Percentiles rank a stretch among this genome's conserved stretches.
Conservation (phyloP, 64 coral and sea anemone genomes). For the Montipora sp. region DNA sequence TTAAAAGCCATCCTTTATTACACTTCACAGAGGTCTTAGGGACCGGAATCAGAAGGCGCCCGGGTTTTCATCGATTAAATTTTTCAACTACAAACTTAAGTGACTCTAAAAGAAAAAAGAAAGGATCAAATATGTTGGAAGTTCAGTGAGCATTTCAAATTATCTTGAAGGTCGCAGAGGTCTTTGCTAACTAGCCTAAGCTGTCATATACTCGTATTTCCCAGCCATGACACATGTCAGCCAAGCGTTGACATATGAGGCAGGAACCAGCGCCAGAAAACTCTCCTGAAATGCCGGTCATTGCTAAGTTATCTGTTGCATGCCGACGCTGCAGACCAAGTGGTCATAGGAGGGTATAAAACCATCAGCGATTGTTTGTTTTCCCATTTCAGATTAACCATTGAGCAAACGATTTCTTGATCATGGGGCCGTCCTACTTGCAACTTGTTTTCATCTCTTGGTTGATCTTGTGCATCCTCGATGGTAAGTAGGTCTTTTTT, state of each 20-base stretch:
- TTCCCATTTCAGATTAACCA: slow-evolving; percentile 45
- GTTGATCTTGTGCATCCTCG: not conserved
- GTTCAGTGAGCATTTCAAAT: not conserved
- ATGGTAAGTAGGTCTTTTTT: slow-evolving; percentile 29
- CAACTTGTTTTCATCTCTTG: not conserved
- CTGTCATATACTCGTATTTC: slow-evolving; percentile 68
- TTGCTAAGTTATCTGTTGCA: slow-evolving; percentile 50
- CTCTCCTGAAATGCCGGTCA: slow-evolving; percentile 64
- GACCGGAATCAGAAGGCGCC: not conserved
- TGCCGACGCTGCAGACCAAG: slow-evolving; percentile 28
- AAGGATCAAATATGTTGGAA: not conserved
- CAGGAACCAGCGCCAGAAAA: slow-evolving; percentile 48
- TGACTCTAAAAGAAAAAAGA: not conserved
- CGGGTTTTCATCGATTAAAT: slow-evolving; percentile 11
- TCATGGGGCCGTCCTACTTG: slow-evolving; percentile 4
- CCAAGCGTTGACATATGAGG: slow-evolving; percentile 33
- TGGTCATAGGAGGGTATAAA: slow-evolving; percentile 53
- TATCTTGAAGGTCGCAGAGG: slow-evolving; percentile 33
- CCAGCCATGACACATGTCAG: slow-evolving; percentile 46
- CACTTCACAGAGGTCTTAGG: slow-evolving; percentile 12
- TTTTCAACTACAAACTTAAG: not conserved
- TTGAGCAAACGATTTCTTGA: not conserved
- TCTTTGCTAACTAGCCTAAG: slow-evolving; percentile 57
- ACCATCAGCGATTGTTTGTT: slow-evolving; percentile 32
- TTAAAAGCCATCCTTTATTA: slow-evolving; percentile 30